phyloP scores from a whole-genome alignment of 2,113 vertebrate species.

The Tringa solitaria region DNA sequence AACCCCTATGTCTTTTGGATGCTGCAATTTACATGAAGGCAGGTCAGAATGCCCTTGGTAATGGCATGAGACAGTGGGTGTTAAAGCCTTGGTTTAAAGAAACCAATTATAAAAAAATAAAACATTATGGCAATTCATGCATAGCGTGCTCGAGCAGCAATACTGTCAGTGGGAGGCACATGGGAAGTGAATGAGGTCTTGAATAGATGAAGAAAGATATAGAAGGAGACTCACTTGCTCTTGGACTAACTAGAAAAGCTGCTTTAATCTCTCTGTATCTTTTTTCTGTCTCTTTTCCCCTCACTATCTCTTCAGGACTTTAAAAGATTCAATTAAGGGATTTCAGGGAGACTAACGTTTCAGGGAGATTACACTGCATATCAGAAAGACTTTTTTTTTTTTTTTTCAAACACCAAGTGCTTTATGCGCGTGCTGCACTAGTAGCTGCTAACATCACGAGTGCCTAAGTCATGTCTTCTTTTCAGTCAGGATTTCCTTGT shows the following conservation, averaged over 20 bases:
- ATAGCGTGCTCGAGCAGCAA: constrained; percentile 15
- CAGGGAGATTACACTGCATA: constrained; percentile 14
- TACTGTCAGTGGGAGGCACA: constrained; percentile 16
- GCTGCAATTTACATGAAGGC: constrained; percentile 32
- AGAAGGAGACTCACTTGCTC: background rate
- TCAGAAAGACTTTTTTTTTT: background rate
- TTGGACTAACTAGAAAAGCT: constrained; percentile 39
- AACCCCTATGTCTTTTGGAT: constrained; percentile 2
- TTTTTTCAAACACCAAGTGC: background rate
- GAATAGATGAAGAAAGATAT: constrained; percentile 32
- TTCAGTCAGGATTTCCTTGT: background rate
- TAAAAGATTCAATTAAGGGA: constrained; percentile 48
- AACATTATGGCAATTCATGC: constrained; percentile 48
- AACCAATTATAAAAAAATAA: constrained; percentile 64
- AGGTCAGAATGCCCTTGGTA: constrained; percentile 43
- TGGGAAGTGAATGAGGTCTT: constrained; percentile 23
- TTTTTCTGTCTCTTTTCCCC: constrained; percentile 17
- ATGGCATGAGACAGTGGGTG: constrained; percentile 22
- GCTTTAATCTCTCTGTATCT: constrained; percentile 24
- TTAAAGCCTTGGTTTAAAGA: constrained; percentile 55
- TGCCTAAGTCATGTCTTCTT: background rate
- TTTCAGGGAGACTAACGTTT: constrained; percentile 17
- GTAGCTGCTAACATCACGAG: background rate
- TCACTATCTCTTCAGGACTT: constrained; percentile 37
- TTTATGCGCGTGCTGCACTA: background rate